Evolutionary conservation across 2,113 vertebrate species (phyloP).

Genomic region (Lucifuga dentata): DNA sequence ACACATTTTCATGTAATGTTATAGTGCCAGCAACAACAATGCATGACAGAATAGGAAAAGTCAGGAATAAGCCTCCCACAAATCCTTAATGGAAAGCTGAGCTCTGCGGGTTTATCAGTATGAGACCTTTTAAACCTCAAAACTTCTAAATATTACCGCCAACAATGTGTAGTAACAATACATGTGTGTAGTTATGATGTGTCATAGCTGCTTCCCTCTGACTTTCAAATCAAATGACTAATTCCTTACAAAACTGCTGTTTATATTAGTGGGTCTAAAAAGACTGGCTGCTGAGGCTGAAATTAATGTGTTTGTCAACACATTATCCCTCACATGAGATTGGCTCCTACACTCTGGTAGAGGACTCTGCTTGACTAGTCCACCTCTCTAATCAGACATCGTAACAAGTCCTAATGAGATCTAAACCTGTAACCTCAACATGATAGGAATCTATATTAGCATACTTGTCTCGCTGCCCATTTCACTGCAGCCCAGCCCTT

Average conservation of each 20-base stretch:
- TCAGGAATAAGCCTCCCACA: constrained; percentile 23
- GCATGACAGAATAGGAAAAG: constrained; percentile 13
- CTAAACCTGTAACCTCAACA: constrained; percentile 49
- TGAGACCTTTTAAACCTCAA: constrained; percentile 24
- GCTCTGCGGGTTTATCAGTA: constrained; percentile 15
- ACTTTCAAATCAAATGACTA: constrained; percentile 18
- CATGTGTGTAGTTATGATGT: constrained; percentile 7
- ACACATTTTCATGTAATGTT: constrained; percentile 15
- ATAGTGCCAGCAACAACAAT: constrained; percentile 15
- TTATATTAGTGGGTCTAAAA: background rate
- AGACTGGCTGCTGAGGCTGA: background rate
- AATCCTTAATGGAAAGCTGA: constrained; percentile 31
- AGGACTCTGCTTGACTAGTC: constrained; percentile 18
- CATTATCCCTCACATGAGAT: background rate
- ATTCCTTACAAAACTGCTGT: background rate
- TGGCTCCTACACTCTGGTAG: constrained; percentile 1
- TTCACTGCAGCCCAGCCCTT: constrained; percentile 61
- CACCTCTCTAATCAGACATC: constrained; percentile 48
- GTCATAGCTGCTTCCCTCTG: background rate
- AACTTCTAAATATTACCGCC: too few relatives aligned
- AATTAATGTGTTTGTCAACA: constrained; percentile 24
- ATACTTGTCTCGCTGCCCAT: constrained; percentile 69
- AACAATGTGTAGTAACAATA: too few relatives aligned
- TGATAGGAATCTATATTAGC: constrained; percentile 64
- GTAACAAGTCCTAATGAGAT: constrained; percentile 36